Percentiles rank a stretch among this genome's conserved stretches.
Conservation (phyloP, 2,888 invertebrate species). For the Diarsia brunnea region DNA sequence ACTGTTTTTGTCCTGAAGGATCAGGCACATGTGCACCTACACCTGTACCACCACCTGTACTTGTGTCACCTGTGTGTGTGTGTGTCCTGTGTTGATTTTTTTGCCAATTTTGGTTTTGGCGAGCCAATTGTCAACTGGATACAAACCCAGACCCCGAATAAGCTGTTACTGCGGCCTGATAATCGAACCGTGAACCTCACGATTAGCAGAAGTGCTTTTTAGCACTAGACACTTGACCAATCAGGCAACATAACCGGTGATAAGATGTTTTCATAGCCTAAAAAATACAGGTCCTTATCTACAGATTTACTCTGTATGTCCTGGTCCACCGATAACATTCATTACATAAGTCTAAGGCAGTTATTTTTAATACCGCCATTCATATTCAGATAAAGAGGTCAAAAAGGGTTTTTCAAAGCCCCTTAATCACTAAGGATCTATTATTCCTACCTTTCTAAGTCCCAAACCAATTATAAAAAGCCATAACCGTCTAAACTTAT, state of each 20-base stretch:
- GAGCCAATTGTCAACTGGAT: background rate
- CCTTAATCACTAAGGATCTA: conserved; percentile 27
- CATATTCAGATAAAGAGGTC: conserved; percentile 8
- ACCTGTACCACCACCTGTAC: too few relatives aligned
- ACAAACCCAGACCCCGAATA: background rate
- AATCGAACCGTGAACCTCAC: background rate
- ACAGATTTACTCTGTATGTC: background rate
- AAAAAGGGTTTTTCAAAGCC: conserved; percentile 8
- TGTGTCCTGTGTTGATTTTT: too few relatives aligned
- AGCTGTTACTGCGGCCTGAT: background rate
- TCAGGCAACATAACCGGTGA: background rate
- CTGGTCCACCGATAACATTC: background rate
- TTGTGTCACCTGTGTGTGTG: too few relatives aligned
- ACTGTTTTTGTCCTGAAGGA: background rate
- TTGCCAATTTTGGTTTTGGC: background rate
- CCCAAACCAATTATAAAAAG: conserved; percentile 44
- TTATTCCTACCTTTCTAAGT: conserved; percentile 13
- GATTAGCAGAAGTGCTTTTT: background rate
- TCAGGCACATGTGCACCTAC: background rate
- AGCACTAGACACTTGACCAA: background rate
- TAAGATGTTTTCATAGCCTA: background rate
- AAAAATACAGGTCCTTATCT: background rate
- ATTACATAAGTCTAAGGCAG: conserved; percentile 7
- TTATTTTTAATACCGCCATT: conserved; percentile 40
- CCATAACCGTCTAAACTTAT: background rate